These are phyloP conservation scores for Labeo catla DNA, from an alignment of 2,113 vertebrate species.

Conservation along the genomic window DNA sequence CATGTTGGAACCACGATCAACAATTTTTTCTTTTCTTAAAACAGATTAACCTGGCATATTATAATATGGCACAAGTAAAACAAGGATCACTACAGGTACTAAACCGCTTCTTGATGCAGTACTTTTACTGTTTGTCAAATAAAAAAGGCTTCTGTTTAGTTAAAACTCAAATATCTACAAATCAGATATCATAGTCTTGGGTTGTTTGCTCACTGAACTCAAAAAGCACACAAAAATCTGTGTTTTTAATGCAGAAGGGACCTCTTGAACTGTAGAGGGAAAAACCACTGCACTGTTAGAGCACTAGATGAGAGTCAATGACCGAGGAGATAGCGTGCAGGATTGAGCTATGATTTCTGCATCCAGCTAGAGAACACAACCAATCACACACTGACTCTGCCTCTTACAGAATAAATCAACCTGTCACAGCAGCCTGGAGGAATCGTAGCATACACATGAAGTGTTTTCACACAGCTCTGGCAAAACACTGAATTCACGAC, in stretches of 20 bases:
- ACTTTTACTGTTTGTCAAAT: background rate
- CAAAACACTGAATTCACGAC: slow-evolving; percentile 44
- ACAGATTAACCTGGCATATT: too few species aligned
- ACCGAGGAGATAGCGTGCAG: slow-evolving; percentile 19
- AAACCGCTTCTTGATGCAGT: background rate
- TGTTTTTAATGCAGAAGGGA: background rate
- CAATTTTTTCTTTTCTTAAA: too few species aligned
- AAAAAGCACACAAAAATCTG: background rate
- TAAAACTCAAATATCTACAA: background rate
- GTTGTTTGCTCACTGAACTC: slow-evolving; percentile 15
- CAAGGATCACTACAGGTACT: background rate
- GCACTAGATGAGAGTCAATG: slow-evolving; percentile 21
- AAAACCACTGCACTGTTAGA: background rate
- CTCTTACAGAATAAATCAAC: slow-evolving; percentile 65
- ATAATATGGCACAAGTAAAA: background rate
- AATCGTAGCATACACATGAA: slow-evolving; percentile 46
- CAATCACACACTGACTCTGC: slow-evolving; percentile 36
- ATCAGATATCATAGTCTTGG: background rate
- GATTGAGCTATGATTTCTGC: slow-evolving; percentile 11
- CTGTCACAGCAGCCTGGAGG: slow-evolving; percentile 41
- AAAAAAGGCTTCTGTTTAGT: background rate
- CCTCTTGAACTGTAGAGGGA: slow-evolving; percentile 9
- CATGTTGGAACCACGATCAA: background rate
- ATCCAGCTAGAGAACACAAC: slow-evolving; percentile 18
- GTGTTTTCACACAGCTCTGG: slow-evolving; percentile 51